Evolutionary conservation across 53 echinoderm and acorn worm genomes (phyloP).

Genomic region (Echinarachnius parma): DNA sequence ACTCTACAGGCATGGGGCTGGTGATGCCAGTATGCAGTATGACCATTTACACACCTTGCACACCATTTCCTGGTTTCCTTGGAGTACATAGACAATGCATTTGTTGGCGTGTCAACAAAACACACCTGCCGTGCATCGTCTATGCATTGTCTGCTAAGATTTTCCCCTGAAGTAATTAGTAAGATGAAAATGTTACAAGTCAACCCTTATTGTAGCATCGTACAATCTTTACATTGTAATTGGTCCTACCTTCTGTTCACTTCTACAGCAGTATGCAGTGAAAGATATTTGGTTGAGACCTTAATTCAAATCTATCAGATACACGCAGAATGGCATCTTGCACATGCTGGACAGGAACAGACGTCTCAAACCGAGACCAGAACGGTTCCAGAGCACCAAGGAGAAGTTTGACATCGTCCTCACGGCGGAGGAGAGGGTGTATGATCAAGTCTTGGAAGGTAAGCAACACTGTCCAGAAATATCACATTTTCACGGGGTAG

Average conservation of each 20-base stretch:
- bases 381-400: constrained; percentile 79
- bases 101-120: too few relatives aligned
- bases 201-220: neutral
- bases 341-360: constrained; percentile 93
- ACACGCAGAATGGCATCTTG: constrained; percentile 93
- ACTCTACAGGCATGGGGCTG: too few relatives aligned
- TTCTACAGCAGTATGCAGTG: too few relatives aligned
- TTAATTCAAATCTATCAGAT: constrained; percentile 83
- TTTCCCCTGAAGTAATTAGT: neutral
- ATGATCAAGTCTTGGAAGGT: constrained; percentile 97
- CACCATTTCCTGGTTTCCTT: too few relatives aligned
- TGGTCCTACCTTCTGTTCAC: too few relatives aligned
- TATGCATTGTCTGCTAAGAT: neutral
- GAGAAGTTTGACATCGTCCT: constrained; percentile 85
- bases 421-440: constrained; percentile 93
- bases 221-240: neutral
- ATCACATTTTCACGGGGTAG: too few relatives aligned
- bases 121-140: neutral
- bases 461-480: too few relatives aligned
- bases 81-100: too few relatives aligned
- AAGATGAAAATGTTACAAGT: neutral
- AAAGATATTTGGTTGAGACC: too few relatives aligned
- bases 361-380: constrained; percentile 79
- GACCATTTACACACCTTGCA: too few relatives aligned
- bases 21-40: too few relatives aligned